A percentile compares a stretch with the other conserved stretches of the same genome.
Evolutionary conservation across 37 sponge, comb jelly and placozoan species (phyloP).

Genomic region (Ianthella basta): DNA sequence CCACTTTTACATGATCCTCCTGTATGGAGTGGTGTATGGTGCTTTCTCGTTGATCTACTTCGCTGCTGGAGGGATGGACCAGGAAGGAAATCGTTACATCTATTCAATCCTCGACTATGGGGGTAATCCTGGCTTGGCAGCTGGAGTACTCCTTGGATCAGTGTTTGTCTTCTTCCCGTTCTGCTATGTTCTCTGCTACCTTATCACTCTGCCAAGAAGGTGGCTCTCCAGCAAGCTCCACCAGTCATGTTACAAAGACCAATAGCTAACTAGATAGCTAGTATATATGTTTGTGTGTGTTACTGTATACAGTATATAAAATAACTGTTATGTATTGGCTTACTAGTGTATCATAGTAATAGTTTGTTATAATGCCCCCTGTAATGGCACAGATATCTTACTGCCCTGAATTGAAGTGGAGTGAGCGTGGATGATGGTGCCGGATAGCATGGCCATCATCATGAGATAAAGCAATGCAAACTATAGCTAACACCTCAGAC

Average conservation of each 20-base stretch:
- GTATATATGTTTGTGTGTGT: too few species aligned
- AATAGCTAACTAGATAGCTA: neutral
- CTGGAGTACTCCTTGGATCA: constrained; percentile 4
- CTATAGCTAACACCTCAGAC: too few species aligned
- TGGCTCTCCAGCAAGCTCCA: neutral
- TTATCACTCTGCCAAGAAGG: neutral
- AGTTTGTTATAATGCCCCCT: too few species aligned
- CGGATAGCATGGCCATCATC: too few species aligned
- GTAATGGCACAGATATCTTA: too few species aligned
- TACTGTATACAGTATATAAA: too few species aligned
- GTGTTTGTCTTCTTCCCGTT: constrained; percentile 22
- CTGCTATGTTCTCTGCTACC: constrained; percentile 42
- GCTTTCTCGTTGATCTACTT: constrained; percentile 60
- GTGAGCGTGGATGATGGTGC: too few species aligned
- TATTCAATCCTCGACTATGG: constrained; percentile 65
- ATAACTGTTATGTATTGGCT: too few species aligned
- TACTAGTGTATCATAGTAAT: too few species aligned
- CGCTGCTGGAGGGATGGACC: constrained; percentile 43
- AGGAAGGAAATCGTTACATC: constrained; percentile 39
- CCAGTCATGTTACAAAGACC: neutral
- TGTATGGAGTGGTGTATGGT: constrained; percentile 24
- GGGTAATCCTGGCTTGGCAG: constrained; percentile 44
- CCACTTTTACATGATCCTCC: constrained; percentile 35
- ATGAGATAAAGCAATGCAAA: too few species aligned
- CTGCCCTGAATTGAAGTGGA: too few species aligned